phyloP scores from a whole-genome alignment of 2,888 invertebrate genomes.

The Linnaemya tessellans region DNA sequence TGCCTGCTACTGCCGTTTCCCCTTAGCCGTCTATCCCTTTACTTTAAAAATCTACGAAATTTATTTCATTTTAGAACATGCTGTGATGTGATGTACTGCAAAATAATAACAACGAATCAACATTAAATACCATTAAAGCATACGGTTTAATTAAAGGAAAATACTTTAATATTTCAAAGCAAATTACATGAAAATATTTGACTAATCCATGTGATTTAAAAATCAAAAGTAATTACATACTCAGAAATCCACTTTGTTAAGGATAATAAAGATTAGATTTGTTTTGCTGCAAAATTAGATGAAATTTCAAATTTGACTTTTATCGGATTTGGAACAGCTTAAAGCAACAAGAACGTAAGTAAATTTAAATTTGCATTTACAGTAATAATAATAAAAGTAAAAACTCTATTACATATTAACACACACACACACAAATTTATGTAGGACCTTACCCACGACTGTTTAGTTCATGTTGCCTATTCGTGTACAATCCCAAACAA shows the following conservation, averaged over 20 bases:
- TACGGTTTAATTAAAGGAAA: slow-evolving; percentile 1
- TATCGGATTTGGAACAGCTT: slow-evolving; percentile 10
- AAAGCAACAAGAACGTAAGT: slow-evolving; percentile 50
- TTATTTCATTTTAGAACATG: slow-evolving; percentile 31
- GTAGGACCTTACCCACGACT: not conserved
- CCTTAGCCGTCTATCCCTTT: not conserved
- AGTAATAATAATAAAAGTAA: not conserved
- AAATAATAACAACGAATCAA: slow-evolving; percentile 33
- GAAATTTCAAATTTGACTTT: slow-evolving; percentile 16
- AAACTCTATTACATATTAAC: not conserved
- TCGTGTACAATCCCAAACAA: not conserved
- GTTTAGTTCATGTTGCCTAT: not conserved
- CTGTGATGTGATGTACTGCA: slow-evolving; percentile 24
- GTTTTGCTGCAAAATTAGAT: not conserved
- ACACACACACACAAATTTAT: not conserved
- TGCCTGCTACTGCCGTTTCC: not conserved
- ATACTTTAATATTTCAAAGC: slow-evolving; percentile 10
- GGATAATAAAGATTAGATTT: not conserved
- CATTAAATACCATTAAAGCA: slow-evolving; percentile 1
- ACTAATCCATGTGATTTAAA: not conserved
- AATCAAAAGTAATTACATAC: not conserved
- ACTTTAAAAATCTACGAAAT: slow-evolving; percentile 8
- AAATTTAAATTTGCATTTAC: not conserved
- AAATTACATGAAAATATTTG: not conserved
- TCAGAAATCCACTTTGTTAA: not conserved